Evolutionary conservation across 2,113 vertebrate species (phyloP), one percentile per base, ranked within the genome.

Genomic region (Oreochromis niloticus): DNA sequence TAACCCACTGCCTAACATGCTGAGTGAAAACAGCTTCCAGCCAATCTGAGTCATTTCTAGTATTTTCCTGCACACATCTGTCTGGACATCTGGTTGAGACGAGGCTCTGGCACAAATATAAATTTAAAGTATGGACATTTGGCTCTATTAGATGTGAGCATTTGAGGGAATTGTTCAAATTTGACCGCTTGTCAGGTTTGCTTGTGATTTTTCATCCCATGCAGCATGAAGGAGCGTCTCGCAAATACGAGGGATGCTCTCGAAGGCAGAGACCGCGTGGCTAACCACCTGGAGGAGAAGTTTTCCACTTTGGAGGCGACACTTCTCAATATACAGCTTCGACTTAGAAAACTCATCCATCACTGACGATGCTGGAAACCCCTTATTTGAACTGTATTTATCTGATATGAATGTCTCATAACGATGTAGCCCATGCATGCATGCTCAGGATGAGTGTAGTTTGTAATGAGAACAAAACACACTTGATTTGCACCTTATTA

Each of bases 201-300:
- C 24, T 27, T 52, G 9, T 79, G 24, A 3, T 83, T 89, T 87
- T 24, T 68, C 6, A 1, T 81, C 63, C 8, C 14, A 78, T 90
- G 14, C 80, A 97, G 97, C 89, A 87, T 97, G 86, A 97, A 94
- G 88, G 91, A 96, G 83, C 86, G 66, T 81, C 92, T 97, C 2
- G 61, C 88, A 66, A 91, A 68, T 84, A 94, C 96, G 1, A 90
- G 84, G 75, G 86, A 90, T 6, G 93, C 87, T 46, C 94, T 97
- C 30, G 43, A 91, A 1, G 81, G 90, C 82, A 94, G 92, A 84
- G 91, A 94, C 22, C 52, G 81, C 14, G 63, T 88, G 80, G 93
- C 93, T 12, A 90, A 88, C 52, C 63, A 89, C 80, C 94, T 97
- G 94, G 96, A 97, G 71, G 89, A 79, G n/a, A 88, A 90, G 36